Conservation (phyloP, 2,113 vertebrate genomes). For the Thalassoma bifasciatum region DNA sequence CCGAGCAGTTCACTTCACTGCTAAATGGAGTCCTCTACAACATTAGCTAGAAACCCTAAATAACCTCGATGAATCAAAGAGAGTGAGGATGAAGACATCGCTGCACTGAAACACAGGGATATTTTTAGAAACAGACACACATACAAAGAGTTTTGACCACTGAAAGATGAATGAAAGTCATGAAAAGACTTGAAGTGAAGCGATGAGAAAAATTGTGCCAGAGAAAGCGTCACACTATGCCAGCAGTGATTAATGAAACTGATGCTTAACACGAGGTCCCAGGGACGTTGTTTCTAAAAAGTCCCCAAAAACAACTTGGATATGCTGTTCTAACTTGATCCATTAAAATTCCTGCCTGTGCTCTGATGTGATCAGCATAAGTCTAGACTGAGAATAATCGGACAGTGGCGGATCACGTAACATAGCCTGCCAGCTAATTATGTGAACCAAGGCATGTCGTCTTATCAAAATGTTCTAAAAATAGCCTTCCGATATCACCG, state of each 20-base stretch:
- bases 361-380: conserved; percentile 68
- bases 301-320: conserved; percentile 55
- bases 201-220: conserved; percentile 60
- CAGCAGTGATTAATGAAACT: conserved; percentile 67
- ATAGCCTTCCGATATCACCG: conserved; percentile 57
- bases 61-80: conserved; percentile 37
- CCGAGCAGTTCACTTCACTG: not conserved
- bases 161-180: conserved; percentile 50
- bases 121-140: conserved; percentile 53
- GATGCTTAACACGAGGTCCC: conserved; percentile 55
- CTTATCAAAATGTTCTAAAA: conserved; percentile 75
- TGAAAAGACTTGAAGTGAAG: conserved; percentile 16
- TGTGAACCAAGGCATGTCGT: conserved; percentile 71
- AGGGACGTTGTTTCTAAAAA: conserved; percentile 59
- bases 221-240: conserved; percentile 39
- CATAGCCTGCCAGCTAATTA: conserved; percentile 75
- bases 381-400: conserved; percentile 70
- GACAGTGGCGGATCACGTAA: conserved; percentile 69
- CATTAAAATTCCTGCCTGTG: conserved; percentile 72
- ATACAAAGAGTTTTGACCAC: conserved; percentile 8
- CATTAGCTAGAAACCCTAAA: conserved; percentile 22
- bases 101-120: conserved; percentile 17
- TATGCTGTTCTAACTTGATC: conserved; percentile 50
- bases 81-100: conserved; percentile 22
- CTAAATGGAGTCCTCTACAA: conserved; percentile 28